phyloP scores from a whole-genome alignment of 2,888 invertebrate species.

The Tetranychus truncatus region DNA sequence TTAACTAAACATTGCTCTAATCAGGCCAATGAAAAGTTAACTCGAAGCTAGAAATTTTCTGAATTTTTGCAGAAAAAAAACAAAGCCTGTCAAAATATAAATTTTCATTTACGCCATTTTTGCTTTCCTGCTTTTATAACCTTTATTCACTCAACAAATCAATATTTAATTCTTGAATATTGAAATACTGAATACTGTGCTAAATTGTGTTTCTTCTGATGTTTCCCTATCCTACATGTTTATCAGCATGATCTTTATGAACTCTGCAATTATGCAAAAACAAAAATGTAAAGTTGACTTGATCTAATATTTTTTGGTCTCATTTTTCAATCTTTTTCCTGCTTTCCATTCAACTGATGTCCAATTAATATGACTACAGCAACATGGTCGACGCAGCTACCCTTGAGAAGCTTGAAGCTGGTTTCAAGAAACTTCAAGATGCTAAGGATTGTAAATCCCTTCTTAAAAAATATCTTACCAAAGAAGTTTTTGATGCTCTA shows the following conservation, averaged over 20 bases:
- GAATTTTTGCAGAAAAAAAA: too few relatives aligned
- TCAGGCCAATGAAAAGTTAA: not conserved
- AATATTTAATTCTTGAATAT: not conserved
- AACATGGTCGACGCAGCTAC: constrained; percentile 77
- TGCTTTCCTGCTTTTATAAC: not conserved
- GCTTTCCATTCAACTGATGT: not conserved
- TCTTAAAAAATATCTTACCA: constrained; percentile 83
- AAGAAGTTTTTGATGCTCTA: constrained; percentile 70
- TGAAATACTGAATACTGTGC: not conserved
- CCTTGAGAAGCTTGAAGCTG: constrained; percentile 74
- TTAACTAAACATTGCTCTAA: not conserved
- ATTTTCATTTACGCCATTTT: too few relatives aligned
- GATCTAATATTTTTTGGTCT: not conserved
- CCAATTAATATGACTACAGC: not conserved
- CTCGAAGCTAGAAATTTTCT: too few relatives aligned
- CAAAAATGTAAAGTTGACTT: not conserved
- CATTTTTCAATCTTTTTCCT: not conserved
- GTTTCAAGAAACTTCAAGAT: constrained; percentile 63
- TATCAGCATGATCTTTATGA: too few relatives aligned
- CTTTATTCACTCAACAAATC: not conserved
- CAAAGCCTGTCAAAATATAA: too few relatives aligned
- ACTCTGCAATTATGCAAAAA: too few relatives aligned
- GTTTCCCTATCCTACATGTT: too few relatives aligned
- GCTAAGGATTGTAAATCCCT: constrained; percentile 76
- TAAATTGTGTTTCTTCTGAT: not conserved